phyloP scores from a whole-genome alignment of 2,888 invertebrate genomes.

The Bursaphelenchus okinawaensis region DNA sequence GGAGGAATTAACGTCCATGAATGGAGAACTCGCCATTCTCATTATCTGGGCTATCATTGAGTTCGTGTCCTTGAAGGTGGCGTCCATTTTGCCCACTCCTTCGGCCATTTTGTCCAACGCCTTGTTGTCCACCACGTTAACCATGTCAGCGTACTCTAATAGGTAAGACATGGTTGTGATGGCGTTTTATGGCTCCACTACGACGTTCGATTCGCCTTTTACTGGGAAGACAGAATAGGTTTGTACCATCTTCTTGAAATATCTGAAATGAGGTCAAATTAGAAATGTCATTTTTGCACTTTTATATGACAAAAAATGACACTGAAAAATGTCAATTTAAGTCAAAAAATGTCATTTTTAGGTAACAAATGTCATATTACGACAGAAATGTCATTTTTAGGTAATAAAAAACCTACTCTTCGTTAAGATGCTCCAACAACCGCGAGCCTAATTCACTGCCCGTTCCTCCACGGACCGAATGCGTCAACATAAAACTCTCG shows the following conservation, averaged over 20 bases:
- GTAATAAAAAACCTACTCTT: too few relatives aligned
- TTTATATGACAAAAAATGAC: too few relatives aligned
- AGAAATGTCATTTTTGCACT: too few relatives aligned
- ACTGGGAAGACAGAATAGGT: slow-evolving; percentile 94
- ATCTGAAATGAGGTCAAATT: too few relatives aligned
- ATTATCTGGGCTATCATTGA: slow-evolving; percentile 69
- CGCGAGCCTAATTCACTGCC: slow-evolving; percentile 98
- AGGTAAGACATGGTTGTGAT: slow-evolving; percentile 84
- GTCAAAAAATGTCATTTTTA: too few relatives aligned
- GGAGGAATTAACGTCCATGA: slow-evolving; percentile 76
- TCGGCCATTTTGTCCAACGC: slow-evolving; percentile 79
- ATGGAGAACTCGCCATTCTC: slow-evolving; percentile 92
- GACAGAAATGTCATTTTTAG: too few relatives aligned
- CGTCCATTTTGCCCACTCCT: slow-evolving; percentile 69
- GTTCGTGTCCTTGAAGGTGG: slow-evolving; percentile 72
- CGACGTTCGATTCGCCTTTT: slow-evolving; percentile 65
- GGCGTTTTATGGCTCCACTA: slow-evolving; percentile 93
- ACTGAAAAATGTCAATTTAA: too few relatives aligned
- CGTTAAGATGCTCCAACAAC: slow-evolving; percentile 61
- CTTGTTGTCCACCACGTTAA: slow-evolving; percentile 75
- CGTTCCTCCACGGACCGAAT: slow-evolving; percentile 97
- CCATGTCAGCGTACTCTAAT: slow-evolving; percentile 87
- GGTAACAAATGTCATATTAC: too few relatives aligned
- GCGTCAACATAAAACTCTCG: slow-evolving; percentile 96
- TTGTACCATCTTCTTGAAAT: slow-evolving; percentile 93